Evolutionary conservation across 2,888 invertebrate genomes (phyloP).

Genomic region (Epistrophella euchroma): DNA sequence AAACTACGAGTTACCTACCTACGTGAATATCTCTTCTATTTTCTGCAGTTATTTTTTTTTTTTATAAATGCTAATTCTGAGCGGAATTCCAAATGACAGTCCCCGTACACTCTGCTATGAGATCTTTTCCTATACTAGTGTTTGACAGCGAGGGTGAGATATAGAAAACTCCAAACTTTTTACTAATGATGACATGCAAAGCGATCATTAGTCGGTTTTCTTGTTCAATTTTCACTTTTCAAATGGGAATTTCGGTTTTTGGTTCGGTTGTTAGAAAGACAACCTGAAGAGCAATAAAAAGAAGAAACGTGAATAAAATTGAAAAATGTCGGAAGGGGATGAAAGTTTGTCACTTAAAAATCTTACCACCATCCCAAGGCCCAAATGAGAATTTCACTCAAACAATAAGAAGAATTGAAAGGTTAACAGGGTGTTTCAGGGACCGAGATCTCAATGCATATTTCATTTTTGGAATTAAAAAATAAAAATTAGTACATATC

Average conservation of each 20-base stretch:
- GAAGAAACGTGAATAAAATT: slow-evolving; percentile 6
- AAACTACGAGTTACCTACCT: slow-evolving; percentile 1
- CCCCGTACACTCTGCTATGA: not conserved
- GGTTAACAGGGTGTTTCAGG: not conserved
- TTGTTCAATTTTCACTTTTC: slow-evolving; percentile 53
- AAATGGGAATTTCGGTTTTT: slow-evolving; percentile 38
- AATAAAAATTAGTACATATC: too few relatives aligned
- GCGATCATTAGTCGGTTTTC: slow-evolving; percentile 69
- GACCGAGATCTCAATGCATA: too few relatives aligned
- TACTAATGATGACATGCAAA: slow-evolving; percentile 74
- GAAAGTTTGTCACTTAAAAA: slow-evolving; percentile 68
- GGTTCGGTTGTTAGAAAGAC: slow-evolving; percentile 4
- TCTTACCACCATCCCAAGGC: not conserved
- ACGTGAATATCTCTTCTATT: slow-evolving; percentile 26
- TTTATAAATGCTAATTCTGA: not conserved
- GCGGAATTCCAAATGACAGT: not conserved
- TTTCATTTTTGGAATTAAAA: too few relatives aligned
- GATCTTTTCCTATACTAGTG: not conserved
- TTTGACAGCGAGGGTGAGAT: slow-evolving; percentile 11
- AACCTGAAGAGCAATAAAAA: slow-evolving; percentile 50
- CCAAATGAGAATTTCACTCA: slow-evolving; percentile 10
- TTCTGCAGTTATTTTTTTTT: not conserved
- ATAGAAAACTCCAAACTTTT: slow-evolving; percentile 46
- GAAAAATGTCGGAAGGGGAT: slow-evolving; percentile 33
- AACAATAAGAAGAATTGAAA: not conserved